Evolutionary conservation across 37 sponge, comb jelly and placozoan genomes (phyloP), one percentile per base, ranked within the genome.

Genomic region (Ephydatia muelleri): DNA sequence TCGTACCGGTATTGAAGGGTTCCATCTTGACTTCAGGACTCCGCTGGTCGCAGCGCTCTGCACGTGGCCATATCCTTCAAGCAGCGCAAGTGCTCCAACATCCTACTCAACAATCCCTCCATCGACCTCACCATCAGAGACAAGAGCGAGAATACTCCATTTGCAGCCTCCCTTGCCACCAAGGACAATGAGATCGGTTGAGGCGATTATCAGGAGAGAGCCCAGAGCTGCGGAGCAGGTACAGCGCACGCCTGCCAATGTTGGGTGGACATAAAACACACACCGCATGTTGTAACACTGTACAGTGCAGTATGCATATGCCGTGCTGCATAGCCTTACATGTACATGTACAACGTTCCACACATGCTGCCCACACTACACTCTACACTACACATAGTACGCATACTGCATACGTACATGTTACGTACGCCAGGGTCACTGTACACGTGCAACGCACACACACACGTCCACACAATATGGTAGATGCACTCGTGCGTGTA

Each of bases 191-290:
- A 86, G 68, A 84, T 92, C 3, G 97, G 97, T n/a, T 23, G 35
- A 49, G 40, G 89, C 93, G 31, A 97, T 97, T 14, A 88, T 97
- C 33, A 75, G 82, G 49, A 87, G 91, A 49, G 96, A 95, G 35
- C 97, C 97, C 14, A 87, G 86, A 36, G 91, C 97, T n/a, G 97
- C 97, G 28, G 94, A 93, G 71, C 88, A 93, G 85, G 94, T 90
- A 34, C 38, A 78, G 35, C 40, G 35, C n/a, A 38, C 40, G 38
- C 76, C n/a, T n/a, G n/a, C n/a, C n/a, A n/a, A n/a, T n/a, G n/a
- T n/a, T n/a, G n/a, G n/a, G n/a, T n/a, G n/a, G n/a, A n/a, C n/a
- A n/a, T n/a, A n/a, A n/a, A 9, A 43, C 43, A 43, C 43, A 43
- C 3, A 43, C 43, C 6, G 6, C 6, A 6, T 43, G 6, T 6